These are phyloP conservation scores for Drosophila monieri DNA, from an alignment of 2,888 invertebrate species.

Conservation along the genomic window DNA sequence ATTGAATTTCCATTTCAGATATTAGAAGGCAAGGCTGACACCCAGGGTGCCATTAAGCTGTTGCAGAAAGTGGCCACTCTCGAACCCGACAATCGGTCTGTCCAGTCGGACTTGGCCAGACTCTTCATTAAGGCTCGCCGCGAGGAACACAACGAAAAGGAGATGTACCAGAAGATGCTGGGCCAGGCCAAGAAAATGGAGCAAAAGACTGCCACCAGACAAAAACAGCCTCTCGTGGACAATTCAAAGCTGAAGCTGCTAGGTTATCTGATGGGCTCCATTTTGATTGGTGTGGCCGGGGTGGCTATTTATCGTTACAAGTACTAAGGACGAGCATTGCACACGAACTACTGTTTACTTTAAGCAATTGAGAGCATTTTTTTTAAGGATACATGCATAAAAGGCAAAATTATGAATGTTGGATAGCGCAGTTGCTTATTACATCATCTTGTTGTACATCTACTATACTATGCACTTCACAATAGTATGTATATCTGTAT, in stretches of 20 bases:
- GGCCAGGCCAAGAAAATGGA: conserved; percentile 85
- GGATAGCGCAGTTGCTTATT: conserved; percentile 53
- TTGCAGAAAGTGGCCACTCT: conserved; percentile 87
- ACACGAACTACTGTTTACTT: conserved; percentile 44
- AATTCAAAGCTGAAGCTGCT: conserved; percentile 83
- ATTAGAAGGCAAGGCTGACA: conserved; percentile 88
- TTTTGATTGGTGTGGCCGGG: conserved; percentile 89
- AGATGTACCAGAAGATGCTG: conserved; percentile 89
- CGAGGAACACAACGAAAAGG: conserved; percentile 87
- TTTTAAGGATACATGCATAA: conserved; percentile 48
- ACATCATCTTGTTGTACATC: conserved; percentile 44
- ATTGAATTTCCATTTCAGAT: conserved; percentile 84
- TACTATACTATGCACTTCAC: conserved; percentile 46
- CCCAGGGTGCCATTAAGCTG: conserved; percentile 88
- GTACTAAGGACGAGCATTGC: conserved; percentile 77
- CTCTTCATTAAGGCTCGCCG: conserved; percentile 86
- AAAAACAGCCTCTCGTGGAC: conserved; percentile 77
- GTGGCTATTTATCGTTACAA: conserved; percentile 90
- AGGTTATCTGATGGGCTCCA: conserved; percentile 86
- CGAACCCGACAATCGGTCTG: conserved; percentile 87
- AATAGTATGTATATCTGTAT: conserved; percentile 51
- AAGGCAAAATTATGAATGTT: conserved; percentile 64
- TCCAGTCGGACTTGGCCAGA: conserved; percentile 86
- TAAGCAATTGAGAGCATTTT: conserved; percentile 70
- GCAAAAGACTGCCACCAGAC: conserved; percentile 78